Evolutionary conservation across 2,113 vertebrate species (phyloP).

Genomic region (Uria lomvia): DNA sequence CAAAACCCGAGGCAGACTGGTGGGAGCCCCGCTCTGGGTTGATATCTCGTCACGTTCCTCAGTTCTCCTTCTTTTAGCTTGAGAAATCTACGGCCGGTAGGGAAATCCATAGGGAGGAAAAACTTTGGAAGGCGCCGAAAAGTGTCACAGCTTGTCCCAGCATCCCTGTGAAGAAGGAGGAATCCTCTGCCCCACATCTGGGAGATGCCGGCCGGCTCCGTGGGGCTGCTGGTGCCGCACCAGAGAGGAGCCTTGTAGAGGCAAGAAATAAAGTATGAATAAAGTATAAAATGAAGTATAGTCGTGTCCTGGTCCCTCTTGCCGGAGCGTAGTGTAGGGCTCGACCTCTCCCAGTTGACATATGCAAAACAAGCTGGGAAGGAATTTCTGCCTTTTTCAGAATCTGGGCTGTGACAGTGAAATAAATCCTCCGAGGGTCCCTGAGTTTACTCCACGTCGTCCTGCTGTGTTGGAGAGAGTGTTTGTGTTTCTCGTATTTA

Average conservation of each 20-base stretch:
- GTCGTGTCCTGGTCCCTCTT: background rate
- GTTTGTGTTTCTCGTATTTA: constrained; percentile 6
- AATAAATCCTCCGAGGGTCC: background rate
- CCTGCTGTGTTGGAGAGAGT: background rate
- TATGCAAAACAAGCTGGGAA: background rate
- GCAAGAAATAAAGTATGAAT: background rate
- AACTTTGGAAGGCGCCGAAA: background rate
- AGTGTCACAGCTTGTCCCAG: background rate
- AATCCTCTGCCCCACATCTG: background rate
- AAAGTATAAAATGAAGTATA: background rate
- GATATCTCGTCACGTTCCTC: fast-evolving
- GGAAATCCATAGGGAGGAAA: background rate
- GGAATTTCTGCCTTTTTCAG: background rate
- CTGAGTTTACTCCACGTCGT: background rate
- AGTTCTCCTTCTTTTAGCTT: background rate
- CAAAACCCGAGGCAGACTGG: fast-evolving
- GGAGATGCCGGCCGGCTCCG: background rate
- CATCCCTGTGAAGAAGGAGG: background rate
- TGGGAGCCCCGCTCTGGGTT: fast-evolving
- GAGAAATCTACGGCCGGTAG: fast-evolving
- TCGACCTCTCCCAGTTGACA: background rate
- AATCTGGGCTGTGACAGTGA: background rate
- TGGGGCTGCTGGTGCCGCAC: background rate
- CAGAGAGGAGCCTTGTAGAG: background rate
- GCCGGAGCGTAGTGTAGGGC: background rate